phyloP scores from a whole-genome alignment of 1,140 invertebrate species.

The Hyles euphorbiae region DNA sequence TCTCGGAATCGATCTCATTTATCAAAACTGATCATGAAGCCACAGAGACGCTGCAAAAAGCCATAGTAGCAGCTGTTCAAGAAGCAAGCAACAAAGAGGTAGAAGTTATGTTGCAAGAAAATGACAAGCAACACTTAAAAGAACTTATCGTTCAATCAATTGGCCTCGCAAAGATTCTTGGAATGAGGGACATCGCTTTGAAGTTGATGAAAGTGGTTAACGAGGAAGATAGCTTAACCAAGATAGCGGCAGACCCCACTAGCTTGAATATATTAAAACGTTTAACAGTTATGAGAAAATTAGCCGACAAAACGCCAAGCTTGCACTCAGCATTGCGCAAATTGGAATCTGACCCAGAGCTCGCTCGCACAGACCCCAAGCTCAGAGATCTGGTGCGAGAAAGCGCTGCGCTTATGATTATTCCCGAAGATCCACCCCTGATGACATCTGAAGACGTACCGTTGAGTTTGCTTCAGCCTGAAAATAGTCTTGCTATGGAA shows the following conservation, averaged over 20 bases:
- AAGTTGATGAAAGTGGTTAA: constrained; percentile 78
- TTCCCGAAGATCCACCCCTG: constrained; percentile 78
- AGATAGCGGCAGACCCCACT: constrained; percentile 77
- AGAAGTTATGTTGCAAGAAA: constrained; percentile 73
- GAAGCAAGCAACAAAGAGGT: constrained; percentile 77
- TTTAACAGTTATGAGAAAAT: constrained; percentile 82
- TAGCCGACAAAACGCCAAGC: constrained; percentile 80
- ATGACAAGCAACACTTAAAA: constrained; percentile 71
- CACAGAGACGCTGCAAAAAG: constrained; percentile 78
- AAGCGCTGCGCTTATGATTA: constrained; percentile 82
- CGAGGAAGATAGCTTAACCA: constrained; percentile 77
- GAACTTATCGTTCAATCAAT: constrained; percentile 80
- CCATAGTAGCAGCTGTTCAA: constrained; percentile 78
- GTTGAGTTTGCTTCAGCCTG: constrained; percentile 77
- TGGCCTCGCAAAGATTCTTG: constrained; percentile 82
- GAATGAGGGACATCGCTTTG: constrained; percentile 79
- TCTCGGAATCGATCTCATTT: constrained; percentile 76
- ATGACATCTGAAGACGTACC: constrained; percentile 82
- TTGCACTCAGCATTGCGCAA: constrained; percentile 77
- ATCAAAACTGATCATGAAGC: constrained; percentile 79
- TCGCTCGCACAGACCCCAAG: constrained; percentile 80
- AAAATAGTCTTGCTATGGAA: constrained; percentile 85
- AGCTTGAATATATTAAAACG: constrained; percentile 83
- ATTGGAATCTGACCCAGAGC: constrained; percentile 79
- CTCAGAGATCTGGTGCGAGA: constrained; percentile 82